Evolutionary conservation across 2,888 invertebrate species (phyloP), one percentile per base, ranked within the genome.

Genomic region (Dryomyza anilis): DNA sequence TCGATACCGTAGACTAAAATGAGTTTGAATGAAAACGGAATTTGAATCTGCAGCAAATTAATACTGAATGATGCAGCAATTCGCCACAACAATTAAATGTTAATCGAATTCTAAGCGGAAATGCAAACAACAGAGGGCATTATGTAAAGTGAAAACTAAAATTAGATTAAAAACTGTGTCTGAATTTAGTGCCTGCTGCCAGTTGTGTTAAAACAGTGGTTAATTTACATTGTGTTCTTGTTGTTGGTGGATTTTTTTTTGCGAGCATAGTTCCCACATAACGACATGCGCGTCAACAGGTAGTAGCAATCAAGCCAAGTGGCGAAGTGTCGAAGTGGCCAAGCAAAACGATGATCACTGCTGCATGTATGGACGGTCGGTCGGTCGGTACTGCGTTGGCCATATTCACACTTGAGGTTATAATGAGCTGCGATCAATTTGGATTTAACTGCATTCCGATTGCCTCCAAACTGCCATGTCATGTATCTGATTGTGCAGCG

Each of bases 371-470:
- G 25, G 8, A 25, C 10, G 50, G 2, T 12, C n/a, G 7, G 27
- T 12, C 33, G 36, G 16, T 52, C 50, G 50, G 46, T 60, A 63
- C 50, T 53, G 64, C 25, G 58, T 63, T 56, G 48, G 30, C 59
- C 59, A 21, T 23, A 48, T 48, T 65, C 67, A 67, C 63, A 64
- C 66, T 45, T 59, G 69, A 65, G 68, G 69, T 69, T 69, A 71
- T 69, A 69, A 71, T 69, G 71, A 73, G 73, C 73, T 73, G 74
- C 77, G 78, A 78, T 79, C 79, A 79, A 79, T 79, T 79, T 78
- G 80, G 79, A 79, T 78, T 78, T 78, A 78, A 78, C 78, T 78
- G 77, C 79, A 79, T 79, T 61, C 61, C 61, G 61, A 61, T 53
- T 61, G 77, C 67, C 69, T 70, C 74, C 78, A 75, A 76, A 75